Evolutionary conservation across 1,140 invertebrate species (phyloP).

Genomic region (Papilio polytes): DNA sequence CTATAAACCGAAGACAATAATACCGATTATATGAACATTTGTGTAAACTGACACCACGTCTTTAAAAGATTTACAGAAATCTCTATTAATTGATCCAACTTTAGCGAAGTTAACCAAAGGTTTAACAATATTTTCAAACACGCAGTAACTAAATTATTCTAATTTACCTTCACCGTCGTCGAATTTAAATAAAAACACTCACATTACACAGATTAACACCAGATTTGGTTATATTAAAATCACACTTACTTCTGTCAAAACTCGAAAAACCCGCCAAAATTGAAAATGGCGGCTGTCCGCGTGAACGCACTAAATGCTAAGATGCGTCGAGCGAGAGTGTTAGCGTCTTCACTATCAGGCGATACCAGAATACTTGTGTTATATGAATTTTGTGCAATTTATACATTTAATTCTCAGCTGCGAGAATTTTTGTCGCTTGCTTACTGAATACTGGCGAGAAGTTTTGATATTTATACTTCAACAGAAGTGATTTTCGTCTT

Average conservation of each 20-base stretch:
- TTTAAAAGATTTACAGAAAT: too few species aligned
- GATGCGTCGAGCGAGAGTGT: slow-evolving; percentile 28
- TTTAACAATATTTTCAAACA: not conserved
- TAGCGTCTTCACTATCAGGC: slow-evolving; percentile 24
- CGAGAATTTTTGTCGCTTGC: slow-evolving; percentile 30
- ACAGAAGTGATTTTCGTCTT: slow-evolving; percentile 46
- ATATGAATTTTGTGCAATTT: slow-evolving; percentile 38
- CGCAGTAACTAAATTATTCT: not conserved
- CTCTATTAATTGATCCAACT: not conserved
- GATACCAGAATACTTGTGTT: slow-evolving; percentile 35
- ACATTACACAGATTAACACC: slow-evolving; percentile 53
- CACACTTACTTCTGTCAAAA: slow-evolving; percentile 70
- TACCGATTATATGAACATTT: not conserved
- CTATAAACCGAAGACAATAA: not conserved
- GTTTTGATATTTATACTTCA: slow-evolving; percentile 37
- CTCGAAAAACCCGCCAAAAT: slow-evolving; percentile 51
- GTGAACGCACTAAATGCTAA: slow-evolving; percentile 49
- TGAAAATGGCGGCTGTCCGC: slow-evolving; percentile 55
- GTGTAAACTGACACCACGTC: too few species aligned
- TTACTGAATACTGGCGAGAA: slow-evolving; percentile 36
- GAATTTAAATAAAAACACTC: slow-evolving; percentile 44
- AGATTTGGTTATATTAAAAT: slow-evolving; percentile 51
- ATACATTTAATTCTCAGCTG: slow-evolving; percentile 22
- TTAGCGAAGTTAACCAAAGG: not conserved
- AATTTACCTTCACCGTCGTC: slow-evolving; percentile 43